Base-by-base conservation (phyloP, 2,797 vertebrate genomes). In the Acipenser transmontanus region DNA sequence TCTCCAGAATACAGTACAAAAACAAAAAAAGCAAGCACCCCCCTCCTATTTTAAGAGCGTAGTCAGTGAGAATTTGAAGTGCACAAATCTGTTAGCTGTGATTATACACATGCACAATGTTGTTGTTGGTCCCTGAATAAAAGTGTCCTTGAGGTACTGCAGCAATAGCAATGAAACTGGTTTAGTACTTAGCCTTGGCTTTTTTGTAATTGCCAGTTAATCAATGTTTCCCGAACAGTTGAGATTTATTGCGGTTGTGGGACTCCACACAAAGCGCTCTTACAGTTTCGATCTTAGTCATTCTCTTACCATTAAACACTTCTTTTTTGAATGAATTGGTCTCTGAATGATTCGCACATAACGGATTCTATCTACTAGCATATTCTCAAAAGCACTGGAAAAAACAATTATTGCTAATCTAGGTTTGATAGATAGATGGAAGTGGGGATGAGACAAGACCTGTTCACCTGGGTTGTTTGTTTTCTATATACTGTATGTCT, bases 191-290 rank as follows among this genome's bases (percentile, higher is more conserved):
- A 74, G 47, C 82, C 79, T 81, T 76, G 79, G 47, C 65, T 63
- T 72, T 90, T 84, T 83, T 61, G 79, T 85, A 85, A 88, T 72
- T 76, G 66, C 62, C 72, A 73, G 65, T 7, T 65, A 60, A 67
- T 62, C 71, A 74, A 77, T 78, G 72, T 79, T 88, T 90, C 88
- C 86, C 77, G 88, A 88, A 89, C 88, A 83, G 74, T 84, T 72
- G 59, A 70, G 64, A 76, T 78, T 78, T 82, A 80, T 83, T 83
- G 84, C 81, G 84, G 82, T 84, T 87, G 82, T 71, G 69, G 71
- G 78, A 77, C 79, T 74, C 85, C 81, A 78, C 81, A 81, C 13
- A 84, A 86, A 77, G 66, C 71, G 64, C 5, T 9, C 71, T 65
- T 61, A 13, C 63, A 81, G 83, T 90, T 91, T 88, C 88, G 82